phyloP scores from a whole-genome alignment of 1,140 invertebrate genomes.

The Palaemon carinicauda region DNA sequence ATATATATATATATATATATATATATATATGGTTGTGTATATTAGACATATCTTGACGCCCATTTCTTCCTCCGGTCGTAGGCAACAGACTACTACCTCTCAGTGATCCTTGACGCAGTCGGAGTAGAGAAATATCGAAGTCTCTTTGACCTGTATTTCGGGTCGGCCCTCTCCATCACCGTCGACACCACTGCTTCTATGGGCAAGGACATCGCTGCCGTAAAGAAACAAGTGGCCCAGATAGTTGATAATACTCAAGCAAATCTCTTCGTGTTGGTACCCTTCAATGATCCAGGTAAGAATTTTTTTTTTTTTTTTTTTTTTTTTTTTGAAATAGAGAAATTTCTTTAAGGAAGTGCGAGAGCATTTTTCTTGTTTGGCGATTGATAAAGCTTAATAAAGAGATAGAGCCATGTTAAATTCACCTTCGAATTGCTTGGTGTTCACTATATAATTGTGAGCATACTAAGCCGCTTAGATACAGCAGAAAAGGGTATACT shows the following conservation, averaged over 20 bases:
- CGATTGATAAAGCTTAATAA: too few relatives aligned
- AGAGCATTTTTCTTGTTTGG: too few relatives aligned
- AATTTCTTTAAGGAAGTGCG: too few relatives aligned
- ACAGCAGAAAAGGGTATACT: too few relatives aligned
- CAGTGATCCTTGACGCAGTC: slow-evolving; percentile 12
- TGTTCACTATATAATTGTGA: too few relatives aligned
- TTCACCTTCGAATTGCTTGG: too few relatives aligned
- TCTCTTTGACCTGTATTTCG: slow-evolving; percentile 38
- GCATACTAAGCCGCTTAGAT: too few relatives aligned
- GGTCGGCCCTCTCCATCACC: slow-evolving; percentile 35
- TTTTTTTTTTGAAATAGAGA: too few relatives aligned
- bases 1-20: not conserved
- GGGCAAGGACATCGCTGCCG: slow-evolving; percentile 13
- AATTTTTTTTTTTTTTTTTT: too few relatives aligned
- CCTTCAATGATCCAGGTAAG: slow-evolving; percentile 42
- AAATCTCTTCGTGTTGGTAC: slow-evolving; percentile 23
- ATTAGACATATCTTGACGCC: too few relatives aligned
- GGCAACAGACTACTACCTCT: slow-evolving; percentile 43
- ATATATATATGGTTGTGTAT: not conserved
- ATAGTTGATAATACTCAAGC: slow-evolving; percentile 15
- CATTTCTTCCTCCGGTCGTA: not conserved
- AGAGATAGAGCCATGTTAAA: too few relatives aligned
- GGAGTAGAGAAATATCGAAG: slow-evolving; percentile 34
- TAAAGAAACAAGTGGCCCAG: slow-evolving; percentile 18
- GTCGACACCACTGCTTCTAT: slow-evolving; percentile 35